Base-by-base conservation (phyloP, 2,797 vertebrate species). In the Huso huso region DNA sequence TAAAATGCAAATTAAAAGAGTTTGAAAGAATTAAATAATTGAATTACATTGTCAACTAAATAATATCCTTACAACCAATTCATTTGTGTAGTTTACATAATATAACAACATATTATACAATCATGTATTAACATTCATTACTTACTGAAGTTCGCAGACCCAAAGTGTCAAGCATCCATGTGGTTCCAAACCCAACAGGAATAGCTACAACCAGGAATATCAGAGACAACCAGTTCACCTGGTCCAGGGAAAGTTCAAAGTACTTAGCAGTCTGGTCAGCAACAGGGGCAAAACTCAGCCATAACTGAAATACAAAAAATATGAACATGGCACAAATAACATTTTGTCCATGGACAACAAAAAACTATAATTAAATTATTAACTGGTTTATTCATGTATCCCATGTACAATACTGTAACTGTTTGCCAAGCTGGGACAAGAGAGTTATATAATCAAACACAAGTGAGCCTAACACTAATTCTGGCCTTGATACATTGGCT, bases 281-380 rank as follows among this genome's bases (percentile, higher is more conserved):
- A 63, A 96, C 89, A 6, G 94, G 95, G 62, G 95, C 94, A 73
- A 97, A 96, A 0, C 89, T 92, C 80, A 99, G 83, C 94, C 95
- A 96, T 65, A 87, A 8, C 94, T 96, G 84, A 53, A 76, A 65
- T 37, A 37, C 37, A 37, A 37, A 37, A 37, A 37, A 37, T 5
- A 37, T 37, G 3, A 37, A 37, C 23, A 37, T 37, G 4, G 23
- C 23, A 37, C 37, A 5, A 37, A 37, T 37, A 1, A 37, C 37
- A 37, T 37, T 37, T 4, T 37, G 37, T 37, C 37, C 37, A 37
- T 2, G 18, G 37, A 37, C 37, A 37, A 37, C 37, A 37, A 5
- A 37, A 5, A 37, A 37, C 3, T 37, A 37, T 37, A 37, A 37
- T 37, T 5, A 37, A 37, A 37, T 37, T 37, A 37, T 37, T 37